Evolutionary conservation across 2,888 invertebrate species (phyloP), one percentile per base, ranked within the genome.

Genomic region (Lampropteryx suffumata): DNA sequence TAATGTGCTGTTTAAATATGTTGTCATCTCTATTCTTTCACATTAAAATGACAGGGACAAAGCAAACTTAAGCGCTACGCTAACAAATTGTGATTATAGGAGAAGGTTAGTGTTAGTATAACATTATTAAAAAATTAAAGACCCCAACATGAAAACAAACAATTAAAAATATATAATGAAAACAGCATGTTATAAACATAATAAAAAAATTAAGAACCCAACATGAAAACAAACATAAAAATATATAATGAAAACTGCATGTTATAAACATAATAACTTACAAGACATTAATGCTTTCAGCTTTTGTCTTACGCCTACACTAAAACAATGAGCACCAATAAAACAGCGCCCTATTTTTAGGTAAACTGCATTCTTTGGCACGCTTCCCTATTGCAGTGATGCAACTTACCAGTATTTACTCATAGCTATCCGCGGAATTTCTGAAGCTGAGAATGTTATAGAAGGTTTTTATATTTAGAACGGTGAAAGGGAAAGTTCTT

Each of bases 341-440:
- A 61, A 61, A 50, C 33, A 29, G 55, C 27, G 49, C 36, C 34
- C 14, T 47, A 48, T 64, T 54, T 47, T 62, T 41, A 52, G 44
- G 35, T 32, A 42, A 62, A 65, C 61, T 64, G 64, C 67, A 67
- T 66, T 69, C 57, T 64, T 68, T 69, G 72, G 71, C 73, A 69
- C 61, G 49, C 32, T 45, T 52, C 48, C 39, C 53, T 37, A 14
- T 42, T 53, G 51, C 54, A 52, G 41, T 58, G 52, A 50, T 54
- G 55, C 48, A 64, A 57, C 30, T 53, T 14, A 49, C 57, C n/a
- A n/a, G n/a, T n/a, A n/a, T n/a, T n/a, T n/a, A n/a, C n/a, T n/a
- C n/a, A 53, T 50, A 41, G 50, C 35, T 14, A 58, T 56, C 46
- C 34, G 41, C 30, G 47, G 52, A 53, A 48, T 58, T 46, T 52